Base-by-base conservation (phyloP, 2,888 invertebrate species). In the Tenthredo livida region DNA sequence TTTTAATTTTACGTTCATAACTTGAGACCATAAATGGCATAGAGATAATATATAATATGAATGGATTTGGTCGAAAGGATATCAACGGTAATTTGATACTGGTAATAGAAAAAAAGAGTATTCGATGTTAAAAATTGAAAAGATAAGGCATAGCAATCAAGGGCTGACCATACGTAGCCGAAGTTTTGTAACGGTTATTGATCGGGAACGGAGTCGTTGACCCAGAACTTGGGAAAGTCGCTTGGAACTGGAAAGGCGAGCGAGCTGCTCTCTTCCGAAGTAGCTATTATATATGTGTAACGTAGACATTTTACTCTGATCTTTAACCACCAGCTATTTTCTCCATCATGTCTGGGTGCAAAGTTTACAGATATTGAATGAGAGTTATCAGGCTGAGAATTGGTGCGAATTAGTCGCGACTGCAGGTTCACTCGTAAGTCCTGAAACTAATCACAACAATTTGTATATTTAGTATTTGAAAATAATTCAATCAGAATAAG, bases 141-240 rank as follows among this genome's bases (percentile, higher is more conserved):
- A 72, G 9, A 73, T 43, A 43, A 43, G 21, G 9, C n/a, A 40
- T 6, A 21, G 25, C 40, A 43, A 73, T 73, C 40, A 73, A 73
- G 72, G 72, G 72, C 43, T 43, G 72, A 21, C 72, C 40, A 73
- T 73, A 73, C n/a, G 21, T 43, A 73, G 72, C 72, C 72, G 72
- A 73, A 73, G 77, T 77, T 77, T 77, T 33, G 29, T 77, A 77
- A 50, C 54, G 54, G 77, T 54, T 77, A 54, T 77, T 77, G 77
- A 54, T 29, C 54, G 77, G 25, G 72, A 43, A 73, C 72, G 43
- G 54, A 77, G 80, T 89, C 88, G 90, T 86, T 92, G 91, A 92
- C 91, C 92, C 91, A 91, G 91, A 92, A 92, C 91, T 90, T 89
- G 90, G 87, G 91, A 92, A 92, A 92, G 92, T 91, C 86, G 67